Evolutionary conservation across 1,140 invertebrate species (phyloP).

Genomic region (Elysia chlorotica): DNA sequence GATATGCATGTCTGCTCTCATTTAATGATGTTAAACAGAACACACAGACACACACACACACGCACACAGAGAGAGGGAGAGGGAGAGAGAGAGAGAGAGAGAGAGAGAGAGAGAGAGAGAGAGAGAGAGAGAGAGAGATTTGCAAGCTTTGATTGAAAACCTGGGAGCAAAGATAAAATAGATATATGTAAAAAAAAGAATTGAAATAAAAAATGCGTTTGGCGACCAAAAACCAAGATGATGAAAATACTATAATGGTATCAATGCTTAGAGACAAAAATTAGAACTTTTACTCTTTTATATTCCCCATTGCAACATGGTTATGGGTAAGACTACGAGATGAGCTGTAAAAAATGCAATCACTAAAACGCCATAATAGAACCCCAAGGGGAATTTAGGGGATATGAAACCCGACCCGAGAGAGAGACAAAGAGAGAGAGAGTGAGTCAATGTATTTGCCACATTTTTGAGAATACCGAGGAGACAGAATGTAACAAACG

Average conservation of each 20-base stretch:
- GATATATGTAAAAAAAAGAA: not conserved
- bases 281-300: not conserved
- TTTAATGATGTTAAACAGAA: not conserved
- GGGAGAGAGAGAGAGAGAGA: conserved; percentile 12
- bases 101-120: conserved; percentile 10
- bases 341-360: not conserved
- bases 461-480: no score
- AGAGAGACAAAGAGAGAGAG: no score
- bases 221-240: not conserved
- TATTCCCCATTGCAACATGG: no score
- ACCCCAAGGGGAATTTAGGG: not conserved
- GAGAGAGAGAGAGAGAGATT: conserved; percentile 9
- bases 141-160: not conserved
- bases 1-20: not conserved
- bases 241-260: not conserved
- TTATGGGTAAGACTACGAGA: no score
- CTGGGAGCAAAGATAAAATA: not conserved
- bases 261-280: not conserved
- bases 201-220: not conserved
- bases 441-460: no score
- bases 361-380: not conserved
- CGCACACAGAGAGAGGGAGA: conserved; percentile 8
- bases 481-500: no score
- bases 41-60: not conserved
- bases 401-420: not conserved